These are phyloP conservation scores for Lasioglossum albipes DNA, from an alignment of 1,140 invertebrate genomes.

Conservation along the genomic window DNA sequence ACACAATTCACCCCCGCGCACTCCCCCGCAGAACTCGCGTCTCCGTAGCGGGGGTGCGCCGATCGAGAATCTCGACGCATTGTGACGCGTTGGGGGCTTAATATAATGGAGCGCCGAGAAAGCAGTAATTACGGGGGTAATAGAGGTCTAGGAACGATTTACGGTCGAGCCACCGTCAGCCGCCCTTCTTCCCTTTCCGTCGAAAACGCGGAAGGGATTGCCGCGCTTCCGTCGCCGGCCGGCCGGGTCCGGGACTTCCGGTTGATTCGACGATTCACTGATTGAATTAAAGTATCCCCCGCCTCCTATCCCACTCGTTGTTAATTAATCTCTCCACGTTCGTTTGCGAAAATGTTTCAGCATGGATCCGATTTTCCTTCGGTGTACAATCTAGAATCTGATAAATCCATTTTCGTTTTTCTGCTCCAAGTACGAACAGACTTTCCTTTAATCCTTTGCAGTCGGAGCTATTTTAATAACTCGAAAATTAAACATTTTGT, in stretches of 20 bases:
- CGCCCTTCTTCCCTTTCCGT: slow-evolving; percentile 44
- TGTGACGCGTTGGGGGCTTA: slow-evolving; percentile 51
- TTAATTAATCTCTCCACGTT: too few relatives aligned
- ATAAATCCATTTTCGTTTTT: too few relatives aligned
- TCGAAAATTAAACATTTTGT: too few relatives aligned
- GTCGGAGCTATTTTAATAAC: too few relatives aligned
- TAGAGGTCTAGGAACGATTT: slow-evolving; percentile 60
- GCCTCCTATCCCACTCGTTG: too few relatives aligned
- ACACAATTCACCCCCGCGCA: slow-evolving; percentile 44
- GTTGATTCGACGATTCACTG: background rate
- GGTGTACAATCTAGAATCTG: too few relatives aligned
- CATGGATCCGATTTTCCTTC: too few relatives aligned
- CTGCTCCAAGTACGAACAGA: too few relatives aligned
- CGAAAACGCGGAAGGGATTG: slow-evolving; percentile 38
- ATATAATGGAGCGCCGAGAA: slow-evolving; percentile 57
- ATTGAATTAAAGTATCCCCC: too few relatives aligned
- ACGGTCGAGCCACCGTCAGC: slow-evolving; percentile 50
- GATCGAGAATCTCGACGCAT: slow-evolving; percentile 51
- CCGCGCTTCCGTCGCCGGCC: slow-evolving; percentile 22
- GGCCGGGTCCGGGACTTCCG: background rate
- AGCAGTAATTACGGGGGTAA: slow-evolving; percentile 59
- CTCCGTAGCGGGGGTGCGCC: slow-evolving; percentile 25
- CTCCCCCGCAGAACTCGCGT: background rate
- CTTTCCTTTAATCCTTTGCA: too few relatives aligned
- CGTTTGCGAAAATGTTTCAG: too few relatives aligned